Evolutionary conservation across 2,113 vertebrate species (phyloP).

Genomic region (Cepphus grylle): DNA sequence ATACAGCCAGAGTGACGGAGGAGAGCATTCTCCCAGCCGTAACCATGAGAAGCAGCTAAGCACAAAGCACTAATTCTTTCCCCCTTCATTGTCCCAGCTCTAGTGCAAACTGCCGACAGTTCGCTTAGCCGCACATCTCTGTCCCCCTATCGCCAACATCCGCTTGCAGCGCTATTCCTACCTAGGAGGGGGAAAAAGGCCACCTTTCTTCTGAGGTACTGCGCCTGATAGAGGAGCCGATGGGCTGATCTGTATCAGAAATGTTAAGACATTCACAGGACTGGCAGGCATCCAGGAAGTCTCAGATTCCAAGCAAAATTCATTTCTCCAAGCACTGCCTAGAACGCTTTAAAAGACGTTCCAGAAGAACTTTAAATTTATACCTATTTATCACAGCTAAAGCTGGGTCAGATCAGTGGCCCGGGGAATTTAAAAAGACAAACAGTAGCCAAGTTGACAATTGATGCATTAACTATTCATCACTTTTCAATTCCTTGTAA

Average conservation of each 20-base stretch:
- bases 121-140: accelerated
- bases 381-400: not conserved
- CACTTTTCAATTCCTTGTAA: not conserved
- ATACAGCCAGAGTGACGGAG: accelerated
- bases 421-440: not conserved
- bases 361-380: not conserved
- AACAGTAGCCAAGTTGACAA: too few species aligned
- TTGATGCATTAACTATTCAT: not conserved
- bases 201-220: not conserved
- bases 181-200: not conserved
- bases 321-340: not conserved
- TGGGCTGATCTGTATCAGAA: not conserved
- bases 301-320: not conserved
- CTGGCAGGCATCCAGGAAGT: not conserved
- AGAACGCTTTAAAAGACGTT: not conserved
- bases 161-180: accelerated
- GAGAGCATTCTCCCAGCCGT: not conserved
- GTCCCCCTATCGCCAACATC: accelerated
- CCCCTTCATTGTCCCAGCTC: not conserved
- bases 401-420: not conserved
- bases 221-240: not conserved
- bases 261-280: not conserved
- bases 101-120: not conserved
- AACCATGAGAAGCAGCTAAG: not conserved
- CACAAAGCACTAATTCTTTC: not conserved